Conservation (phyloP, 2,888 invertebrate species). For the Drosophila histrio region DNA sequence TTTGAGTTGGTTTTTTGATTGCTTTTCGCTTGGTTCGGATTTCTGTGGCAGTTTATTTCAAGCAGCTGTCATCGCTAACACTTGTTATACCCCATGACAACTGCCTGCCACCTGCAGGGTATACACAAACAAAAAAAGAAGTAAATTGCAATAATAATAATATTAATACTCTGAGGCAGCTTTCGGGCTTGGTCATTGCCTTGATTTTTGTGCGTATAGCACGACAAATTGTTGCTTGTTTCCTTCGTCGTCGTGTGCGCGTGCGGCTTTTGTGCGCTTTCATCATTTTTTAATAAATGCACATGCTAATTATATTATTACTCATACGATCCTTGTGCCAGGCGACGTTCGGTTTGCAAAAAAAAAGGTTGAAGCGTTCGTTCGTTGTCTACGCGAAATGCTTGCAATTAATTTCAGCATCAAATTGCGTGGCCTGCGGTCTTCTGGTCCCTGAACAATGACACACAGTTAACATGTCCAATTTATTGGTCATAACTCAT, state of each 20-base stretch:
- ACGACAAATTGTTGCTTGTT: conserved; percentile 47
- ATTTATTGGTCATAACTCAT: conserved; percentile 79
- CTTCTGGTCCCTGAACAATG: conserved; percentile 41
- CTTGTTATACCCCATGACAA: too few relatives aligned
- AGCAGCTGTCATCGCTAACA: too few relatives aligned
- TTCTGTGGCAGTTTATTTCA: too few relatives aligned
- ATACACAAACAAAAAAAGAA: conserved; percentile 2
- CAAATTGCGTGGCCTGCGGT: conserved; percentile 73
- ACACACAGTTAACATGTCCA: conserved; percentile 79
- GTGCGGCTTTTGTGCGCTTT: conserved; percentile 63
- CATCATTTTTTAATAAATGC: conserved; percentile 77
- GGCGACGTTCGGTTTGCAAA: conserved; percentile 3
- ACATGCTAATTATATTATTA: conserved; percentile 77
- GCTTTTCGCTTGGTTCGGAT: too few relatives aligned
- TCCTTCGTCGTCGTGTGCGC: conserved; percentile 11
- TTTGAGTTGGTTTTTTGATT: too few relatives aligned
- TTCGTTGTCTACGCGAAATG: conserved; percentile 59
- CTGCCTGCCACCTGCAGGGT: too few relatives aligned
- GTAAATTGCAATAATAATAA: conserved; percentile 67
- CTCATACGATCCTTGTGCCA: conserved; percentile 63
- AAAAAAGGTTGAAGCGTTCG: conserved; percentile 8
- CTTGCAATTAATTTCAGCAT: conserved; percentile 74
- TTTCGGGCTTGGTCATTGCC: conserved; percentile 42
- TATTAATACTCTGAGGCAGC: conserved; percentile 55
- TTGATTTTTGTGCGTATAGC: conserved; percentile 54